Evolutionary conservation across 2,888 invertebrate genomes (phyloP), one percentile per base, ranked within the genome.

Genomic region (Phaonia tiefii): DNA sequence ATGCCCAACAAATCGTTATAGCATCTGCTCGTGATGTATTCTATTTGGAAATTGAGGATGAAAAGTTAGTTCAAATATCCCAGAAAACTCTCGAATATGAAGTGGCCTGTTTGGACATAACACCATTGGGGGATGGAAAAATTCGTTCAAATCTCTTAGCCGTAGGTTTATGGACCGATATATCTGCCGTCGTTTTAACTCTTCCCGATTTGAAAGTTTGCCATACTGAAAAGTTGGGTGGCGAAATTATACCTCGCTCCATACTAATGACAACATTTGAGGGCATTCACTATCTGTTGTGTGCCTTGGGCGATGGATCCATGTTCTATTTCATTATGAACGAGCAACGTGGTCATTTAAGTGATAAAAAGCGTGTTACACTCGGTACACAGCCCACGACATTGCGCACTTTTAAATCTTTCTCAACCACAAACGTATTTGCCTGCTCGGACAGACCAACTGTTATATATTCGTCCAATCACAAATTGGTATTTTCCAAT

Each of bases 391-490:
- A 99, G 89, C 99, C 99, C 13, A 99, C 98, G 0, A 96, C 97
- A 13, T 92, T 99, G 73, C 93, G 96, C 81, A 96, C 97, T 7
- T 99, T 99, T 90, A 94, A 95, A 84, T 96, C 97, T 0, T 92
- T 96, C 69, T 95, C 97, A 13, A 98, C 98, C 0, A 97, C 96
- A 15, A 99, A 99, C 90, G 98, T 99, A 42, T 99, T 99, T 92
- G 99, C 99, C 22, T 99, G 99, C 90, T 99, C 98, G 0, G 99
- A 99, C 91, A 93, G 99, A 66, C 99, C 99, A 0, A 99, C 99
- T 0, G 99, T 99, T 13, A 99, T 99, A 85, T 99, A 99, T 92
- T 99, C 98, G 4, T 98, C 98, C n/a, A 99, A 99, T 91, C 98
- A 98, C 90, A 99, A 99, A 91, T 93, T 99, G 39, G 98, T 99